phyloP scores from a whole-genome alignment of 2,888 invertebrate species.

The Dione juno region DNA sequence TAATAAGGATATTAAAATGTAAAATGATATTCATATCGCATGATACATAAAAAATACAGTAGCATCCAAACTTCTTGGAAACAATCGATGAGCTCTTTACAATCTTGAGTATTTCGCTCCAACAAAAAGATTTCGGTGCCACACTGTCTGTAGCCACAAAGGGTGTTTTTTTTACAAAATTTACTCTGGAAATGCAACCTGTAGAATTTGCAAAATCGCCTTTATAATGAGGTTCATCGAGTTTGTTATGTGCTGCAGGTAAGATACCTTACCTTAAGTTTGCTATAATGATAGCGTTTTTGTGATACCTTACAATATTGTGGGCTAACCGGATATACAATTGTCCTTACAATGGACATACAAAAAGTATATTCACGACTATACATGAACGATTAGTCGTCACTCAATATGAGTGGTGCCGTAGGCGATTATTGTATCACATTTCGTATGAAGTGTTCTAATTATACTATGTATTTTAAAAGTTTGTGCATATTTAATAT shows the following conservation, averaged over 20 bases:
- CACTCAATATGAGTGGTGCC: constrained; percentile 73
- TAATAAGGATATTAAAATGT: constrained; percentile 17
- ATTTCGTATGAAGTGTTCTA: constrained; percentile 56
- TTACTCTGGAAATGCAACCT: constrained; percentile 75
- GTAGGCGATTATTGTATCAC: constrained; percentile 73
- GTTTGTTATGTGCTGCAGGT: constrained; percentile 52
- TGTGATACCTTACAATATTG: constrained; percentile 73
- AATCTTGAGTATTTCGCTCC: constrained; percentile 64
- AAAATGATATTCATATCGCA: constrained; percentile 30
- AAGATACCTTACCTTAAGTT: constrained; percentile 43
- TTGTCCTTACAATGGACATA: constrained; percentile 65
- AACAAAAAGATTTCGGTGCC: constrained; percentile 78
- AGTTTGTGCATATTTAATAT: constrained; percentile 20
- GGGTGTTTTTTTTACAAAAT: constrained; percentile 69
- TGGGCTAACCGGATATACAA: constrained; percentile 75
- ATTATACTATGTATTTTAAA: constrained; percentile 35
- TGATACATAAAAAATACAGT: constrained; percentile 26
- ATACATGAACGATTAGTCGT: constrained; percentile 81
- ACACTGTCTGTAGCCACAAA: constrained; percentile 80
- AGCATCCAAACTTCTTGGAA: constrained; percentile 68
- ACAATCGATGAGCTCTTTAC: constrained; percentile 61
- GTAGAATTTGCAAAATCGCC: constrained; percentile 54
- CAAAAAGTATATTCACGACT: constrained; percentile 79
- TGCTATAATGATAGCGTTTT: constrained; percentile 70
- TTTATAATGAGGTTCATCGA: constrained; percentile 52